Percentiles rank a stretch among this genome's conserved stretches.
These are phyloP conservation scores for Drosophila nasuta DNA, from an alignment of 1,140 invertebrate species.

Conservation along the genomic window DNA sequence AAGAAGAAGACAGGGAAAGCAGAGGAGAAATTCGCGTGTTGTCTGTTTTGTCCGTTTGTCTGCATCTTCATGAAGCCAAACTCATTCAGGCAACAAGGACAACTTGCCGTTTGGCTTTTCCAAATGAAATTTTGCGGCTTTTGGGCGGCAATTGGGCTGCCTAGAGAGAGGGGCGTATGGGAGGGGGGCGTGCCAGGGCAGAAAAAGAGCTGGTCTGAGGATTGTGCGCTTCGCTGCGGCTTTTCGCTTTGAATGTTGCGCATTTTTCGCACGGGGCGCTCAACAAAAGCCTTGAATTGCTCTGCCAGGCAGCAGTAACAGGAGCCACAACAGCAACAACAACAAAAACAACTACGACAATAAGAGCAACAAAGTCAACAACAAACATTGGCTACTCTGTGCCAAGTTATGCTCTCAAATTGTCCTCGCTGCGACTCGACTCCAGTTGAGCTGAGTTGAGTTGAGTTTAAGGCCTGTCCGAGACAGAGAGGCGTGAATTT, in stretches of 20 bases:
- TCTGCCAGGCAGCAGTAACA: conserved; percentile 2
- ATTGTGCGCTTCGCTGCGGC: conserved; percentile 40
- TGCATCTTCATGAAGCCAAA: conserved; percentile 27
- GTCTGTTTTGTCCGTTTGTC: background rate
- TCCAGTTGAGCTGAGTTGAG: background rate
- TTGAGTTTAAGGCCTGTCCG: conserved; percentile 13
- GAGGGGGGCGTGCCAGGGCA: background rate
- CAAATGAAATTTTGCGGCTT: conserved; percentile 61
- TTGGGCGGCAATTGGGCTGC: conserved; percentile 26
- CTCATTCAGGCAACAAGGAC: conserved; percentile 32
- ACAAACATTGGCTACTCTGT: conserved; percentile 18
- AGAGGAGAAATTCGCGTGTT: background rate
- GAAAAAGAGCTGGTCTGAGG: background rate
- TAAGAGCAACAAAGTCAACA: conserved; percentile 1
- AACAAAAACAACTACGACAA: background rate
- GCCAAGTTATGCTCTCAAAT: conserved; percentile 44
- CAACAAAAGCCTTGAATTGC: conserved; percentile 36
- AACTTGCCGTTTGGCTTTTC: conserved; percentile 52
- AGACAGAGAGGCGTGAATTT: conserved; percentile 38
- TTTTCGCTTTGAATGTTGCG: conserved; percentile 40
- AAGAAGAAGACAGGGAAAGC: background rate
- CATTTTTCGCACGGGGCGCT: conserved; percentile 34
- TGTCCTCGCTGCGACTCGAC: conserved; percentile 8
- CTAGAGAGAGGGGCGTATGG: background rate
- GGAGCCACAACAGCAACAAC: conserved; percentile 8